phyloP scores from a whole-genome alignment of 2,113 vertebrate species.

The Sisor rabdophorus region DNA sequence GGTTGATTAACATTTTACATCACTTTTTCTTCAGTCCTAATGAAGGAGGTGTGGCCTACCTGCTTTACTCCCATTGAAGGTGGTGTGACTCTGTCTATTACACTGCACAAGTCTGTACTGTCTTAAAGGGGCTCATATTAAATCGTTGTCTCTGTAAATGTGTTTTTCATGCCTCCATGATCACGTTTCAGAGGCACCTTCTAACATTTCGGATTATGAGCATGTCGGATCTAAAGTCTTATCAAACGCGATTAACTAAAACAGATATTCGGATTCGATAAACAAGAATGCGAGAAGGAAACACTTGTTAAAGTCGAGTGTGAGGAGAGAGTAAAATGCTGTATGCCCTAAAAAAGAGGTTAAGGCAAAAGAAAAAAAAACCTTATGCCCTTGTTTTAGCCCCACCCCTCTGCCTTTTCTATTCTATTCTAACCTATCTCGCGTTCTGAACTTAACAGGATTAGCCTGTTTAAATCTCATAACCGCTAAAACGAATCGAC shows the following conservation, averaged over 20 bases:
- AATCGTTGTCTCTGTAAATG: neutral
- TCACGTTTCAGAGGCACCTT: neutral
- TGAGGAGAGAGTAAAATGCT: conserved; percentile 14
- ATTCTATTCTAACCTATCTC: conserved; percentile 8
- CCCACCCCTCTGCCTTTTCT: conserved; percentile 11
- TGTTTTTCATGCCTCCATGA: neutral
- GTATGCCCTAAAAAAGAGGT: conserved; percentile 46
- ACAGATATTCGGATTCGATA: conserved; percentile 12
- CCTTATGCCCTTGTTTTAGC: conserved; percentile 15
- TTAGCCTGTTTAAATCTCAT: neutral
- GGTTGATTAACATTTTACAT: neutral
- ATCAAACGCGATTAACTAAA: conserved; percentile 11
- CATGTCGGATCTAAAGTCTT: neutral
- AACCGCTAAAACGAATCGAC: neutral
- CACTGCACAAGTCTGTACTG: neutral
- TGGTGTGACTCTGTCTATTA: neutral
- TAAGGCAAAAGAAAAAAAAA: conserved; percentile 34
- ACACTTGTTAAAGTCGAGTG: conserved; percentile 25
- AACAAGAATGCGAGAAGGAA: conserved; percentile 30
- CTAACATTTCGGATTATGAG: neutral
- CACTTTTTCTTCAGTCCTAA: neutral
- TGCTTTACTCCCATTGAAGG: neutral
- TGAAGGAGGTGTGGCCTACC: neutral
- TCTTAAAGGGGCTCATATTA: neutral
- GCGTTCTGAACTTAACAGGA: neutral